Base-by-base conservation (phyloP, 2,113 vertebrate genomes). In the Nesoenas mayeri region DNA sequence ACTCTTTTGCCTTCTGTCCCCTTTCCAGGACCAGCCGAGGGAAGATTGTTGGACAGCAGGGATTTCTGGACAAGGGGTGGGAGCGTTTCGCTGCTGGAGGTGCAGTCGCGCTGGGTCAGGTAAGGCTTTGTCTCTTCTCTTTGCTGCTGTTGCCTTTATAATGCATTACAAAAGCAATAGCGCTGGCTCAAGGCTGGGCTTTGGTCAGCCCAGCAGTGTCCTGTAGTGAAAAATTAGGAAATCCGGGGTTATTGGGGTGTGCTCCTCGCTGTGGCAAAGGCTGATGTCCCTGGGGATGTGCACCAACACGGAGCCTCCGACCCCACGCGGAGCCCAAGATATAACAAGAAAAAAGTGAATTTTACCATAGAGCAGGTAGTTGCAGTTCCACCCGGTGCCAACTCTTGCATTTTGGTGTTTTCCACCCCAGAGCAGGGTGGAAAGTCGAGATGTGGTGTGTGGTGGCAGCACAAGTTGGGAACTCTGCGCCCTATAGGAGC, bases 281-380 rank as follows among this genome's bases (percentile, higher is more conserved):
- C 16, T 44, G 42, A 44, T 44, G 42, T 44, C 42, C 42, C 42
- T 44, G 42, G 42, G 42, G 42, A 44, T 44, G 6, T 34, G 15
- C 14, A 17, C 31, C 60, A 38, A 25, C 36, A 5, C 2, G 3
- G 2, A 42, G n/a, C 3, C 14, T 24, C 50, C 11, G 36, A 25
- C 26, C 28, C 25, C 2, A 5, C 1, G 6, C 4, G 2, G 26
- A 34, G 48, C 26, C 47, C 0, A 1, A 48, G 48, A 7, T 5
- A 11, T 11, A 28, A 11, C 1, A n/a, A n/a, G 47, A 11, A 36
- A 51, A 51, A 10, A 38, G 34, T 32, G 28, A 18, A 10, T 16
- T 15, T 56, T 17, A 10, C 69, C 14, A 2, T 22, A 5, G 16
- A 6, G 22, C 13, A 9, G 6, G 38, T 8, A 3, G 32, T 9